Conservation (phyloP, 2,888 invertebrate genomes). For the Zelleria hepariella region DNA sequence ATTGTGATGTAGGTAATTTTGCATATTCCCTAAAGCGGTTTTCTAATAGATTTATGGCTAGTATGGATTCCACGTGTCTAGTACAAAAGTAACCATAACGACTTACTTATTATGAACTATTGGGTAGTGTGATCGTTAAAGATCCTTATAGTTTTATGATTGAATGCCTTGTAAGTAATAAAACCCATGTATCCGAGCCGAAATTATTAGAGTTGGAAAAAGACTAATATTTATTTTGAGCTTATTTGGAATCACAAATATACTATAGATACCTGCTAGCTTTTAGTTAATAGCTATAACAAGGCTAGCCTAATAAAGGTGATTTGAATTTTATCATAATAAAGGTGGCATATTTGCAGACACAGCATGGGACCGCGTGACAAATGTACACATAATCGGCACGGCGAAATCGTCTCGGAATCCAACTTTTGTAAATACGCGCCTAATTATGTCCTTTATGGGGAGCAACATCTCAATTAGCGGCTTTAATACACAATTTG, state of each 20-base stretch:
- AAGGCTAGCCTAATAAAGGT: too few species aligned
- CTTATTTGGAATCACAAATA: background rate
- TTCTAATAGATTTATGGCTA: background rate
- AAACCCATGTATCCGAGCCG: too few species aligned
- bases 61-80: background rate
- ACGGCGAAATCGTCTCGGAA: constrained; percentile 7
- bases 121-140: background rate
- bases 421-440: constrained; percentile 26
- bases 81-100: background rate
- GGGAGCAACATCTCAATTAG: constrained; percentile 43
- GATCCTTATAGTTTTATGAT: background rate
- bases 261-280: too few species aligned
- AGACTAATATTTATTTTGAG: too few species aligned
- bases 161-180: background rate
- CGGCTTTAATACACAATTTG: constrained; percentile 23
- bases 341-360: constrained; percentile 5
- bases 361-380: constrained; percentile 32
- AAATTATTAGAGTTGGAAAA: too few species aligned
- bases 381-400: constrained; percentile 32
- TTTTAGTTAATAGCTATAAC: too few species aligned
- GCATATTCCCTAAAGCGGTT: background rate
- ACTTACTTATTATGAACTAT: too few species aligned
- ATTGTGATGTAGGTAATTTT: background rate
- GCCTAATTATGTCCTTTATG: constrained; percentile 27
- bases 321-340: background rate